A percentile compares a stretch with the other conserved stretches of the same genome.
These are phyloP conservation scores for Egretta garzetta DNA, from an alignment of 2,113 vertebrate genomes.

Conservation along the genomic window DNA sequence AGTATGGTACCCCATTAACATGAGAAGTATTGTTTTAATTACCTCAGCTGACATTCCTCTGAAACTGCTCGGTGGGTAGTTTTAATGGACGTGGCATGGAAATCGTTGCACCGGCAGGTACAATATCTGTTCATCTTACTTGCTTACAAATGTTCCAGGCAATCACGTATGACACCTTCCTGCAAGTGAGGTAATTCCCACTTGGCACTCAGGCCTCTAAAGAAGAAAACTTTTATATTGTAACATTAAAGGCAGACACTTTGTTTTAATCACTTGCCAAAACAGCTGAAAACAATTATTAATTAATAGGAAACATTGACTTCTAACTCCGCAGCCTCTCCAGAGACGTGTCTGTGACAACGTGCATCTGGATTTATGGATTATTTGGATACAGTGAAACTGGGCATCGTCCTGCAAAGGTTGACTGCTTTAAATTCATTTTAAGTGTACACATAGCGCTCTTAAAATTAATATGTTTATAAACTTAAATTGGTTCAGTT, in stretches of 20 bases:
- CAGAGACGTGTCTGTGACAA: slow-evolving; percentile 73
- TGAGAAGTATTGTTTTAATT: background rate
- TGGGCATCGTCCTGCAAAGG: slow-evolving; percentile 60
- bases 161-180: slow-evolving; percentile 36
- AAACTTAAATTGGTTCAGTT: slow-evolving; percentile 66
- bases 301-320: slow-evolving; percentile 91
- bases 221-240: slow-evolving; percentile 68
- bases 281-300: slow-evolving; percentile 94
- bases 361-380: slow-evolving; percentile 78
- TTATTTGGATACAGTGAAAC: slow-evolving; percentile 65
- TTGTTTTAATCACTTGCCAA: slow-evolving; percentile 81
- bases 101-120: background rate
- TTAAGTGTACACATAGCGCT: slow-evolving; percentile 66
- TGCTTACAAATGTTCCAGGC: background rate
- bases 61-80: background rate
- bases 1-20: background rate
- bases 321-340: slow-evolving; percentile 78
- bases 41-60: background rate
- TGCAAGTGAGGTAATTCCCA: slow-evolving; percentile 44
- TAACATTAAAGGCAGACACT: slow-evolving; percentile 78
- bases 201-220: slow-evolving; percentile 16
- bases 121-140: background rate
- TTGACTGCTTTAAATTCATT: slow-evolving; percentile 63
- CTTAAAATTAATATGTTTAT: slow-evolving; percentile 71
- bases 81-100: background rate